These are phyloP conservation scores for Saccostrea echinata DNA, from an alignment of 1,140 invertebrate species.

Conservation along the genomic window DNA sequence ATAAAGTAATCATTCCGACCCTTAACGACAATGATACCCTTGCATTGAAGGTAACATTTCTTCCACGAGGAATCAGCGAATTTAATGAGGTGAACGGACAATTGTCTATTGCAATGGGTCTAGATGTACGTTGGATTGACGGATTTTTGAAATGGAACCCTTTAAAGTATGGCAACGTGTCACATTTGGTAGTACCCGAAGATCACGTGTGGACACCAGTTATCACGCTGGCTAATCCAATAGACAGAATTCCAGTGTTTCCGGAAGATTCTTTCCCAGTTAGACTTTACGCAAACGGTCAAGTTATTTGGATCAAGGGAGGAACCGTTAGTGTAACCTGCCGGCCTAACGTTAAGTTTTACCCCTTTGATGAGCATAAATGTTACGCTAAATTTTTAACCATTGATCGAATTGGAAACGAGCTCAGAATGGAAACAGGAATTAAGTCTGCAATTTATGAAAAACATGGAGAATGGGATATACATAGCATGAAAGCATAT, in stretches of 20 bases:
- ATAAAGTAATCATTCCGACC: not conserved
- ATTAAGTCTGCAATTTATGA: conserved; percentile 24
- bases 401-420: not conserved
- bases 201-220: conserved; percentile 48
- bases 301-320: conserved; percentile 34
- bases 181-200: conserved; percentile 20
- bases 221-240: conserved; percentile 31
- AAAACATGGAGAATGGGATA: not conserved
- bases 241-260: conserved; percentile 21
- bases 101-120: conserved; percentile 33
- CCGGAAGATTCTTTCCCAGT: not conserved
- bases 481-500: not conserved
- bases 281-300: conserved; percentile 38
- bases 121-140: conserved; percentile 48
- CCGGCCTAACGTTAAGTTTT: conserved; percentile 25
- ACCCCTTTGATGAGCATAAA: conserved; percentile 50
- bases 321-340: conserved; percentile 35
- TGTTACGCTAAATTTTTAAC: conserved; percentile 35
- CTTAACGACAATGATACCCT: not conserved
- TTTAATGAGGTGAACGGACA: conserved; percentile 50
- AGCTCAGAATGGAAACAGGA: not conserved
- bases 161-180: conserved; percentile 9
- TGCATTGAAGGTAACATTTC: conserved; percentile 1
- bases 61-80: conserved; percentile 43
- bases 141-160: conserved; percentile 40